A percentile compares a stretch with the other conserved stretches of the same genome.
phyloP scores from a whole-genome alignment of 2,797 vertebrate genomes.

The Necrosyrtes monachus region DNA sequence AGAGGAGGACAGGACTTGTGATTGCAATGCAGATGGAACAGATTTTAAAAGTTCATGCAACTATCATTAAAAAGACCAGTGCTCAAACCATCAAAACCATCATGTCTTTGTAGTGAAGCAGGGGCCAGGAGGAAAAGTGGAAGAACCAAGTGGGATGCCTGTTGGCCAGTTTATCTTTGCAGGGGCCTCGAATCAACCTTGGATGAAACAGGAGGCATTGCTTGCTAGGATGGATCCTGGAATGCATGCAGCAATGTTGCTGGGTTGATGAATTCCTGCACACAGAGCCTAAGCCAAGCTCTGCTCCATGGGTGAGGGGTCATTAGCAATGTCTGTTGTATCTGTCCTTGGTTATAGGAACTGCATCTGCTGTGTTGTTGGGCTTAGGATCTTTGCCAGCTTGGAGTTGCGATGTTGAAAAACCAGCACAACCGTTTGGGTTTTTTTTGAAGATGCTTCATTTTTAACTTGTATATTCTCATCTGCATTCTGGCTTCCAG shows the following conservation, averaged over 20 bases:
- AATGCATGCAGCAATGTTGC: neutral
- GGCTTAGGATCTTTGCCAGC: neutral
- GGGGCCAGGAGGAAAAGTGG: neutral
- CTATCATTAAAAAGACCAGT: neutral
- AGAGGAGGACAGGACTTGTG: neutral
- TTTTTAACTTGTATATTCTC: neutral
- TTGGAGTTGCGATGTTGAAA: neutral
- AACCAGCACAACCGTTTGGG: neutral
- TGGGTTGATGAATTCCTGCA: neutral
- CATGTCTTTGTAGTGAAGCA: neutral
- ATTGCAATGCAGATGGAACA: neutral
- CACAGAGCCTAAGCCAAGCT: neutral
- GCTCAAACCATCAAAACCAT: neutral
- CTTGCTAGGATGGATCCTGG: neutral
- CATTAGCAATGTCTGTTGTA: neutral
- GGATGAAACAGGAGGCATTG: neutral
- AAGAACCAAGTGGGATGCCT: neutral
- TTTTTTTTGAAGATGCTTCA: neutral
- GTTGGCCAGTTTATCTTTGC: neutral
- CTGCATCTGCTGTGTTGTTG: neutral
- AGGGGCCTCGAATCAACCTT: neutral
- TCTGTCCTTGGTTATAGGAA: neutral
- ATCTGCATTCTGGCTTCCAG: neutral
- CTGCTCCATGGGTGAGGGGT: neutral
- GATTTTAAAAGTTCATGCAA: neutral